Conservation (phyloP, 2,113 vertebrate genomes). For the Coptodon bakossiorum region DNA sequence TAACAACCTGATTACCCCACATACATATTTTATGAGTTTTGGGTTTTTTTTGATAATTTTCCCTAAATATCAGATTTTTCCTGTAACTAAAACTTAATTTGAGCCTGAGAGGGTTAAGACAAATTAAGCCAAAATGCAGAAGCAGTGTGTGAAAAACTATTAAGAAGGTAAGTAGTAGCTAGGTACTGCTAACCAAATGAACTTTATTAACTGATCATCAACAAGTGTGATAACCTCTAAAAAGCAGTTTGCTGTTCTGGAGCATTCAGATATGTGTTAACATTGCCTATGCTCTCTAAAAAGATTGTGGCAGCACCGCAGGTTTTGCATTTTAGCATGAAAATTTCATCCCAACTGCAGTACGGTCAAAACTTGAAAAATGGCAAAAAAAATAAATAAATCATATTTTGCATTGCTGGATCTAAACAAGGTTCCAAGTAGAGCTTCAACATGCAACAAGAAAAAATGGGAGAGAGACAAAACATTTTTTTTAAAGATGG, state of each 20-base stretch:
- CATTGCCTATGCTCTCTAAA: background rate
- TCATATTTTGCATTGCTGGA: background rate
- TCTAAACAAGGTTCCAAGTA: background rate
- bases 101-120: too few relatives aligned
- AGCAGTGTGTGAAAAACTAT: background rate
- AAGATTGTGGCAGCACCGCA: background rate
- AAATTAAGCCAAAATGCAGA: background rate
- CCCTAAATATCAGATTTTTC: too few relatives aligned
- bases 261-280: background rate
- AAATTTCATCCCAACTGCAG: background rate
- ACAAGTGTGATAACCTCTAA: background rate
- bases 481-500: background rate
- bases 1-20: too few relatives aligned
- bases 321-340: background rate
- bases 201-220: background rate
- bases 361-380: background rate
- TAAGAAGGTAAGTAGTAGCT: background rate
- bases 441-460: background rate
- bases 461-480: background rate
- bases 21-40: too few relatives aligned
- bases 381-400: accelerated
- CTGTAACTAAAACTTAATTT: too few relatives aligned
- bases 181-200: background rate
- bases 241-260: background rate
- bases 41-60: too few relatives aligned